Base-by-base conservation (phyloP, 2,113 vertebrate genomes). In the Xiphias gladius region DNA sequence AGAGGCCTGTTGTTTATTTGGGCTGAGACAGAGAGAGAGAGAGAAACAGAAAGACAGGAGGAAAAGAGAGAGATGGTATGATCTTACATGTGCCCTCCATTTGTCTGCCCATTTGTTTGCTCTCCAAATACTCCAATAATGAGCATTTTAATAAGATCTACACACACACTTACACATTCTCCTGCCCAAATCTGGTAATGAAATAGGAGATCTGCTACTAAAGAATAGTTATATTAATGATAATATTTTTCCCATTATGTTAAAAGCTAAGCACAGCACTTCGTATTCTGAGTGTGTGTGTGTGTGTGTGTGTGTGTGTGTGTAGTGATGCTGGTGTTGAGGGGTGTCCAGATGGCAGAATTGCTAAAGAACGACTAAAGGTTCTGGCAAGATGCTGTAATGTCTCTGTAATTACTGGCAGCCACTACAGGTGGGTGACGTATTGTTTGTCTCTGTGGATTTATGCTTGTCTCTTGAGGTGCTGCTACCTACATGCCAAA, bases 121-220 rank as follows among this genome's bases (percentile, higher is more conserved):
- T 89, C 84, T 92, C 76, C 71, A 92, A 93, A 93, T 78, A 94
- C 70, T 77, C 63, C 61, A 1, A 85, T 88, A 88, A 92, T 87
- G 75, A 91, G 63, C 83, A 70, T 83, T 88, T 89, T 71, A 88
- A 90, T 78, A 83, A 83, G 79, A 81, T 14, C 48, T 30, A 28
- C 69, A 78, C 69, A 78, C 68, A 77, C 74, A 74, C 67, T 58
- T 35, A 24, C 54, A 37, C 62, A 24, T 37, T 78, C 71, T 69
- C 77, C 66, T n/a, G 32, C 59, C 46, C 48, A 74, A 61, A 66
- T 46, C 62, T 73, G 68, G 63, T 57, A 64, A 82, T 79, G 72
- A 88, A 89, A 86, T 68, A 54, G 2, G 76, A 85, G 82, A 61
- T n/a, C 66, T 66, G 46, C 71, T 78, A 71, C 72, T 57, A 83